Evolutionary conservation across 2,113 vertebrate genomes (phyloP).

Genomic region (Strix aluco): DNA sequence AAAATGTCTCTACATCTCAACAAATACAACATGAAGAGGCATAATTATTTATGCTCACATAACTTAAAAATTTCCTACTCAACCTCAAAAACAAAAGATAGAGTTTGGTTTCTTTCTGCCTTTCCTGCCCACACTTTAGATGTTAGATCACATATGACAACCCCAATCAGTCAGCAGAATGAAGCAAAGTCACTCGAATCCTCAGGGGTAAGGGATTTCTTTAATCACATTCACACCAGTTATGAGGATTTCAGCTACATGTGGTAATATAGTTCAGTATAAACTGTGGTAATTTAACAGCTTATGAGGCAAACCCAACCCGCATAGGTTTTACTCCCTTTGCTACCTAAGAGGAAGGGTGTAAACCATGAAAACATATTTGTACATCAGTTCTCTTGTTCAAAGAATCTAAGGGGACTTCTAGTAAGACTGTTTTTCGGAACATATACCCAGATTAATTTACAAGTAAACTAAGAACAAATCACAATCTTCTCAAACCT

Average conservation of each 20-base stretch:
- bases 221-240: constrained; percentile 23
- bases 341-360: background rate
- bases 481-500: background rate
- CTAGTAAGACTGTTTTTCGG: background rate
- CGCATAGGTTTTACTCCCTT: background rate
- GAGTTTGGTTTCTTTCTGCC: background rate
- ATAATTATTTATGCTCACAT: background rate
- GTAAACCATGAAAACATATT: background rate
- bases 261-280: background rate
- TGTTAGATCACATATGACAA: constrained; percentile 26
- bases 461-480: background rate
- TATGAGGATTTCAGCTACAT: background rate
- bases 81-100: background rate
- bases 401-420: background rate
- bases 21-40: background rate
- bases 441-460: background rate
- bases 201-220: constrained; percentile 5
- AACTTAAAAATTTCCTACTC: background rate
- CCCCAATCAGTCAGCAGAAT: constrained; percentile 10
- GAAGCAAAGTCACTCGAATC: constrained; percentile 22
- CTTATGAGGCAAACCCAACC: background rate
- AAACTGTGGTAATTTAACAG: background rate
- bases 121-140: constrained; percentile 17
- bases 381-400: background rate
- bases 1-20: background rate